A percentile compares a stretch with the other conserved stretches of the same genome.
Evolutionary conservation across 2,888 invertebrate genomes (phyloP).

Genomic region (Cecidostiba fungosa): DNA sequence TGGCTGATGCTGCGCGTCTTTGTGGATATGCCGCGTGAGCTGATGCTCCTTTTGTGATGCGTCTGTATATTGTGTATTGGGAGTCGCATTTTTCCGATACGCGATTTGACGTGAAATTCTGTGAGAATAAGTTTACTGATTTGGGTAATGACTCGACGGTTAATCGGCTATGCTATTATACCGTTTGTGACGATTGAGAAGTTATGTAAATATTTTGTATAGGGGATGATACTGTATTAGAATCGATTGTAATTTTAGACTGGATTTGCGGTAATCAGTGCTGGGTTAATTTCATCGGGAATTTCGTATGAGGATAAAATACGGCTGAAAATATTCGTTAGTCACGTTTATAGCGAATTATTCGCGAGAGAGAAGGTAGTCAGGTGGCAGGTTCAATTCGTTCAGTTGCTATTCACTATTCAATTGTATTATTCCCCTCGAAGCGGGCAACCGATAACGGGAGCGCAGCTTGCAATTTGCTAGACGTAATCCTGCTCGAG

Average conservation of each 20-base stretch:
- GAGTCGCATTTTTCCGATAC: not conserved
- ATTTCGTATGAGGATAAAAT: conserved; percentile 8
- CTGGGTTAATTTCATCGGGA: not conserved
- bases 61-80: not conserved
- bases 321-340: conserved; percentile 66
- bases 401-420: conserved; percentile 72
- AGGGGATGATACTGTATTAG: not conserved
- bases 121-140: no score
- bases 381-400: conserved; percentile 75
- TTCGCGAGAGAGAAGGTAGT: conserved; percentile 70
- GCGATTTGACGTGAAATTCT: not conserved
- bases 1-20: not conserved
- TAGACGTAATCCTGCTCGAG: conserved; percentile 62
- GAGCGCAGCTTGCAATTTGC: conserved; percentile 70
- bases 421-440: conserved; percentile 75
- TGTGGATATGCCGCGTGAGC: not conserved
- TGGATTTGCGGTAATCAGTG: not conserved
- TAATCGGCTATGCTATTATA: no score
- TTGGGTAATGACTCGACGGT: no score
- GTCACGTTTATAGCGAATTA: conserved; percentile 72
- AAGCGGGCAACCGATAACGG: conserved; percentile 68
- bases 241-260: not conserved
- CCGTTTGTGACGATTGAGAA: no score
- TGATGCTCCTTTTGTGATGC: not conserved
- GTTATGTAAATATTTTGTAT: no score